Evolutionary conservation across 2,113 vertebrate genomes (phyloP).

Genomic region (Eubucco bourcierii): DNA sequence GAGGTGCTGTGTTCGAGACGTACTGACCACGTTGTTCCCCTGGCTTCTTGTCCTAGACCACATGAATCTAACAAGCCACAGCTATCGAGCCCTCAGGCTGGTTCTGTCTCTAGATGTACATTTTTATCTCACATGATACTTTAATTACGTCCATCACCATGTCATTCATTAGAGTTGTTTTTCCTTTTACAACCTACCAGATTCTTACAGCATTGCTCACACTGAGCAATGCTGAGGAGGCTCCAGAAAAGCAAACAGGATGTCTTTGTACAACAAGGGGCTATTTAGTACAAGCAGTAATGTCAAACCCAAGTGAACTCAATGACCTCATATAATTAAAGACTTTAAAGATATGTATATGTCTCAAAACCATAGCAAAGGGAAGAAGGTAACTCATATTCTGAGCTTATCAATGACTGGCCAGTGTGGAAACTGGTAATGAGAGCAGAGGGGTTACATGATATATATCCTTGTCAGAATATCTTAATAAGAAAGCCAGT

Average conservation of each 20-base stretch:
- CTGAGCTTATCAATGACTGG: not conserved
- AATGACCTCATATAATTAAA: constrained; percentile 1
- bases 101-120: not conserved
- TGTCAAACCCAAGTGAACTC: constrained; percentile 18
- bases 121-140: not conserved
- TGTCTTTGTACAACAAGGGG: constrained; percentile 1
- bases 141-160: not conserved
- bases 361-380: not conserved
- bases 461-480: not conserved
- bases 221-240: not conserved
- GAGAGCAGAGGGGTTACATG: not conserved
- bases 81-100: not conserved
- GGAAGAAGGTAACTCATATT: not conserved
- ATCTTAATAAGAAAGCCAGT: not conserved
- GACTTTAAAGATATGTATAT: not conserved
- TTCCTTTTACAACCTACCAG: not conserved
- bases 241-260: constrained; percentile 21
- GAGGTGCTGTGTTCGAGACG: not conserved
- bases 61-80: not conserved
- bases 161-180: constrained; percentile 7
- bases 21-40: not conserved
- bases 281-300: not conserved
- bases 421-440: not conserved
- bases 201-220: constrained; percentile 44
- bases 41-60: not conserved